phyloP scores from a whole-genome alignment of 2,888 invertebrate species.

The Drosophila picticornis region DNA sequence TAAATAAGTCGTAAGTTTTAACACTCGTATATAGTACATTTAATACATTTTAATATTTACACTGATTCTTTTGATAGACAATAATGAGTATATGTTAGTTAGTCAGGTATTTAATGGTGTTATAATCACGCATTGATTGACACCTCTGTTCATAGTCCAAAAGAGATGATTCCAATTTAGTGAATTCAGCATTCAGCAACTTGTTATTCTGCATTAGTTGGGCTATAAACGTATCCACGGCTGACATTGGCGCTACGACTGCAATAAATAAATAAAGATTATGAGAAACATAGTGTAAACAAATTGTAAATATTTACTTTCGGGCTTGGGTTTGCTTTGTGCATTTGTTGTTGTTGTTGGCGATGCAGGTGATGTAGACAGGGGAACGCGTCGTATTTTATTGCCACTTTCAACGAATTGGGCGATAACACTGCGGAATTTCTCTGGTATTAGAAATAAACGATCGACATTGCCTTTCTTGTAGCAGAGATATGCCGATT shows the following conservation, averaged over 20 bases:
- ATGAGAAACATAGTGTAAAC: not conserved
- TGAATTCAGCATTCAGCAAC: conserved; percentile 65
- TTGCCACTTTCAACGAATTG: conserved; percentile 79
- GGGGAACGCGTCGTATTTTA: conserved; percentile 44
- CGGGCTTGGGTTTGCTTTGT: conserved; percentile 27
- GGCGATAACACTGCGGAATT: conserved; percentile 75
- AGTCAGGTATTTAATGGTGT: conserved; percentile 50
- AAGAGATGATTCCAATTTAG: conserved; percentile 65
- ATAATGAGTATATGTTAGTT: conserved; percentile 1
- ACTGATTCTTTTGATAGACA: not conserved
- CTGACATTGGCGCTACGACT: conserved; percentile 13
- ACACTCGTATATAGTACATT: not conserved
- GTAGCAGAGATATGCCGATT: conserved; percentile 80
- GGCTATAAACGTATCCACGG: conserved; percentile 62
- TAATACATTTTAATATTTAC: conserved; percentile 6
- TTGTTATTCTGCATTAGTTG: conserved; percentile 70
- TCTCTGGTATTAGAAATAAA: conserved; percentile 78
- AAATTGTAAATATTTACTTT: conserved; percentile 21
- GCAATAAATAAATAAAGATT: conserved; percentile 1
- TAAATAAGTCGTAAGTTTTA: not conserved
- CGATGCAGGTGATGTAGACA: conserved; percentile 12
- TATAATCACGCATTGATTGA: conserved; percentile 64
- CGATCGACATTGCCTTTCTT: conserved; percentile 82
- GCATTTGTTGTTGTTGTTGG: conserved; percentile 1
- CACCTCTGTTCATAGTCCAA: conserved; percentile 72